phyloP scores from a whole-genome alignment of 2,113 vertebrate genomes.

The Sus scrofa region DNA sequence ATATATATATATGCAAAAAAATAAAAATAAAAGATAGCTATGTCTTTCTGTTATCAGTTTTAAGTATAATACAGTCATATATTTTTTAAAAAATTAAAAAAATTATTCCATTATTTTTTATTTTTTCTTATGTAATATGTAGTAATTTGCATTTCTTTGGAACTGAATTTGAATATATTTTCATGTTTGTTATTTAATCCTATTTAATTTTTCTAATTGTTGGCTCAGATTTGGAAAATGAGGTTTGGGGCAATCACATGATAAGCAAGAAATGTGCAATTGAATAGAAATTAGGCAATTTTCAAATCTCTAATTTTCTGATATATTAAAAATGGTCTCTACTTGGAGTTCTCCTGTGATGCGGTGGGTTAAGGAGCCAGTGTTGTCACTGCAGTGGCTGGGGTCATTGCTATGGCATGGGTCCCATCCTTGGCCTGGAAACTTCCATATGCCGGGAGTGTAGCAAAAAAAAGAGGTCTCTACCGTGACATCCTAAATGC shows the following conservation, averaged over 20 bases:
- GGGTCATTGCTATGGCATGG: too few species aligned
- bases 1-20: too few species aligned
- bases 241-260: not conserved
- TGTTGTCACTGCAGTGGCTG: too few species aligned
- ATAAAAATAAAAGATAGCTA: too few species aligned
- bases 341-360: too few species aligned
- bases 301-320: not conserved
- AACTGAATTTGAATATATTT: not conserved
- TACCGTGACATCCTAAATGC: not conserved
- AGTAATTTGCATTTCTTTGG: not conserved
- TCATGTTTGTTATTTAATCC: not conserved
- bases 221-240: slow-evolving; percentile 8
- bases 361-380: too few species aligned
- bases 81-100: too few species aligned
- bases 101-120: not conserved
- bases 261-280: not conserved
- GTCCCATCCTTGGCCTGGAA: too few species aligned
- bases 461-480: not conserved
- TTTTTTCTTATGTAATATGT: not conserved
- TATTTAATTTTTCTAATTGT: not conserved
- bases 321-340: not conserved
- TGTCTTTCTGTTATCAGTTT: too few species aligned
- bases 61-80: too few species aligned
- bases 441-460: too few species aligned
- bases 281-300: not conserved